These are phyloP conservation scores for Philaenus spumarius DNA, from an alignment of 1,140 invertebrate species.

Conservation along the genomic window DNA sequence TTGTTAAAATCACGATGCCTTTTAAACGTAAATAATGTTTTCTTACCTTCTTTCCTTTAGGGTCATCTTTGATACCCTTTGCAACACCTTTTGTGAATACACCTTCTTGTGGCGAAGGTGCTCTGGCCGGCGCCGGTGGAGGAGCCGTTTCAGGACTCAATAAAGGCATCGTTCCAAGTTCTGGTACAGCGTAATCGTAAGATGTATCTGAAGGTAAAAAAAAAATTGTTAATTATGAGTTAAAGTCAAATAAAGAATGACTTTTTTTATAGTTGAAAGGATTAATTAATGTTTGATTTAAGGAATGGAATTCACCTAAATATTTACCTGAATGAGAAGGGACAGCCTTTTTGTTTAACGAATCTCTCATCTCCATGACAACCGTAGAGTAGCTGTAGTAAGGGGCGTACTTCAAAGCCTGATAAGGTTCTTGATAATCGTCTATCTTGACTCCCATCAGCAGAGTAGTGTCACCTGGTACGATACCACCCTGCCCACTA, in stretches of 20 bases:
- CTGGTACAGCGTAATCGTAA: slow-evolving; percentile 71
- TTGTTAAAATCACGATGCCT: too few relatives aligned
- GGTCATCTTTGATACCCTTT: slow-evolving; percentile 35
- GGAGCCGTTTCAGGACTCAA: slow-evolving; percentile 37
- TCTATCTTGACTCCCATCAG: slow-evolving; percentile 53
- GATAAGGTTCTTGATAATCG: slow-evolving; percentile 74
- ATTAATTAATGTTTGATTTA: not conserved
- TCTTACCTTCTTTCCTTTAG: slow-evolving; percentile 39
- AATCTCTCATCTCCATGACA: slow-evolving; percentile 62
- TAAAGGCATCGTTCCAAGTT: slow-evolving; percentile 59
- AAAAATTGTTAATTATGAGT: slow-evolving; percentile 38
- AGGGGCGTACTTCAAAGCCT: slow-evolving; percentile 64
- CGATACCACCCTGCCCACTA: slow-evolving; percentile 37
- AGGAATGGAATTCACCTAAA: not conserved
- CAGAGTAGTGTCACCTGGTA: slow-evolving; percentile 44
- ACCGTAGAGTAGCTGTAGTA: slow-evolving; percentile 74
- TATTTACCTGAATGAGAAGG: slow-evolving; percentile 44
- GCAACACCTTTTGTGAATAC: too few relatives aligned
- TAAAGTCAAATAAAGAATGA: not conserved
- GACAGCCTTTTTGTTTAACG: slow-evolving; percentile 48
- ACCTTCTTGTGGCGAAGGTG: too few relatives aligned
- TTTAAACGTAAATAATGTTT: too few relatives aligned
- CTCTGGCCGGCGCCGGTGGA: too few relatives aligned
- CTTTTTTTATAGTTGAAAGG: not conserved
- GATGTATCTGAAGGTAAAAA: slow-evolving; percentile 27